These are phyloP conservation scores for Otolemur crassicaudatus DNA, from an alignment of 2,797 vertebrate species.

Conservation along the genomic window DNA sequence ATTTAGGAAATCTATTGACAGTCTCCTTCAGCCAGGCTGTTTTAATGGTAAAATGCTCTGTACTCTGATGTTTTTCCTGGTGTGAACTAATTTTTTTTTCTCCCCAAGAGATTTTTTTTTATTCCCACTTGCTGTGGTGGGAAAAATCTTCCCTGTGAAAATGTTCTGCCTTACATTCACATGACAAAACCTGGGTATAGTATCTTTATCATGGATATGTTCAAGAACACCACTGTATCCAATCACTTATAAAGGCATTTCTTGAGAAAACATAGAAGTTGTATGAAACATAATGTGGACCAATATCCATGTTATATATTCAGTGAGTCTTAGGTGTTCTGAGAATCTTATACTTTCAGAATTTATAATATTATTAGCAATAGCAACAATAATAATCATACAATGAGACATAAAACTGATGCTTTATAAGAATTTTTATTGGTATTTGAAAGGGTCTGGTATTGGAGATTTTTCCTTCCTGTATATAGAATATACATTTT, in stretches of 20 bases:
- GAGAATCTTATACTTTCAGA: background rate
- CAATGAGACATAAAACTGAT: background rate
- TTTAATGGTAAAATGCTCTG: background rate
- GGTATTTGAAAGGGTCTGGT: background rate
- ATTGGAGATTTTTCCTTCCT: background rate
- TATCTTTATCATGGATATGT: background rate
- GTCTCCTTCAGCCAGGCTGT: background rate
- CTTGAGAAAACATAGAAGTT: background rate
- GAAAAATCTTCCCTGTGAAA: background rate
- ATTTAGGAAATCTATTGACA: background rate
- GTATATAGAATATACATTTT: background rate
- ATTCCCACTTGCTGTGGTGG: background rate
- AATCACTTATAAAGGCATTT: background rate
- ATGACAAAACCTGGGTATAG: background rate
- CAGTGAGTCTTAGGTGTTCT: background rate
- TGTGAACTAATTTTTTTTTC: background rate
- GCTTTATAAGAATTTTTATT: conserved; percentile 9
- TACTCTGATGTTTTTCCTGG: background rate
- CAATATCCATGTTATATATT: background rate
- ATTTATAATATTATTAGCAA: background rate
- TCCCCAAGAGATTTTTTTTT: background rate
- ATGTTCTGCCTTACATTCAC: background rate
- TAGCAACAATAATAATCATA: background rate
- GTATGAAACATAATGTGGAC: background rate
- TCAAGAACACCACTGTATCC: background rate